Conservation (phyloP, 2,797 vertebrate species). For the Arrhamphus sclerolepis region DNA sequence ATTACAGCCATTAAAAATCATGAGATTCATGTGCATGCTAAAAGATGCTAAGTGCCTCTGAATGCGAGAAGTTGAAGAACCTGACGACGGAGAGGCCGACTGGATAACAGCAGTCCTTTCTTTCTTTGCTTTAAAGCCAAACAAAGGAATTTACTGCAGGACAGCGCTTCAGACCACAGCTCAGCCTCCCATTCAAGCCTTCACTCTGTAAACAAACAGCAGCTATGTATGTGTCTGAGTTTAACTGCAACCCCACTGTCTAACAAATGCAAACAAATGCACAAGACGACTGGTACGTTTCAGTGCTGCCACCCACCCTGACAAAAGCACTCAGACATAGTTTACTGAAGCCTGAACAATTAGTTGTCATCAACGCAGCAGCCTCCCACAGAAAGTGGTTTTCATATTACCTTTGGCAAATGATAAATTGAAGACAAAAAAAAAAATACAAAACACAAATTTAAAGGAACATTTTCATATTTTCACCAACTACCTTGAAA, state of each 20-base stretch:
- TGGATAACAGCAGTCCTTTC: conserved; percentile 7
- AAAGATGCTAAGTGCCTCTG: conserved; percentile 60
- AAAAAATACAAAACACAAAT: too few species aligned
- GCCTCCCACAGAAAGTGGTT: conserved; percentile 24
- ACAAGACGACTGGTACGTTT: conserved; percentile 25
- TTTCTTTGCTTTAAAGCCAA: conserved; percentile 29
- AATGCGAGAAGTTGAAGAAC: conserved; percentile 41
- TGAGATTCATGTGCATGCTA: conserved; percentile 62
- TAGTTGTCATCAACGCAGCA: conserved; percentile 20
- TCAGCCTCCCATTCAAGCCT: conserved; percentile 29
- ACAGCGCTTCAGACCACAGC: conserved; percentile 17
- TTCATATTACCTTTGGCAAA: conserved; percentile 17
- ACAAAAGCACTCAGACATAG: conserved; percentile 19
- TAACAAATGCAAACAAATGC: conserved; percentile 45
- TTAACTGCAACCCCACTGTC: conserved; percentile 25
- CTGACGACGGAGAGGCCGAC: conserved; percentile 25
- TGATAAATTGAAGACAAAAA: not conserved
- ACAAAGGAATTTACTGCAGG: conserved; percentile 40
- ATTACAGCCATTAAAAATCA: conserved; percentile 72
- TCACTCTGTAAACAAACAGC: conserved; percentile 37
- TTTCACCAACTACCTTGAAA: too few species aligned
- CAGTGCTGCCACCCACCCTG: conserved; percentile 36
- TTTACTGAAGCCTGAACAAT: conserved; percentile 21
- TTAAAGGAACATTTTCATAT: not conserved
- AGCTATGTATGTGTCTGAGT: conserved; percentile 47